Conservation (phyloP, 2,888 invertebrate species). For the Caenorhabditis panamensis region DNA sequence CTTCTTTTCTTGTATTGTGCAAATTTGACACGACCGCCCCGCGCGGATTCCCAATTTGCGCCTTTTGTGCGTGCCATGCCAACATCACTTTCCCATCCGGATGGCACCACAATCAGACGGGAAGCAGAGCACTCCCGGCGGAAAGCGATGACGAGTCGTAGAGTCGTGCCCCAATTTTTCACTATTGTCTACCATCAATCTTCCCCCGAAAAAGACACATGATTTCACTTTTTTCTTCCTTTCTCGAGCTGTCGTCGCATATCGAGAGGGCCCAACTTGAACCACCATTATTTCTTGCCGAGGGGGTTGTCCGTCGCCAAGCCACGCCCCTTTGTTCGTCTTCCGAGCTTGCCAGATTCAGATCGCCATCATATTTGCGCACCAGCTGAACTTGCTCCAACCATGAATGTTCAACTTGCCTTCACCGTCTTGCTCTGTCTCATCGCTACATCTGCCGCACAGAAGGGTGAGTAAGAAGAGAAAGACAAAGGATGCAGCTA, state of each 20-base stretch:
- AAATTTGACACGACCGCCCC: slow-evolving; percentile 30
- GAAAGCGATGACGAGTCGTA: slow-evolving; percentile 56
- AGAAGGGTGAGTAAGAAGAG: slow-evolving; percentile 45
- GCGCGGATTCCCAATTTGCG: slow-evolving; percentile 59
- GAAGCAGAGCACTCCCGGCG: slow-evolving; percentile 32
- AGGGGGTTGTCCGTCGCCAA: slow-evolving; percentile 39
- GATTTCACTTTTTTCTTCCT: slow-evolving; percentile 48
- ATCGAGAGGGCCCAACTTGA: slow-evolving; percentile 40
- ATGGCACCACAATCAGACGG: slow-evolving; percentile 44
- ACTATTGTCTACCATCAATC: slow-evolving; percentile 60
- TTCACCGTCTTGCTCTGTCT: slow-evolving; percentile 55
- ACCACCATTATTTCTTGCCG: slow-evolving; percentile 46
- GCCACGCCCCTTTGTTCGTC: slow-evolving; percentile 45
- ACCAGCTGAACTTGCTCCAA: slow-evolving; percentile 46
- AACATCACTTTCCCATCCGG: slow-evolving; percentile 61
- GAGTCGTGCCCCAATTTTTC: slow-evolving; percentile 47
- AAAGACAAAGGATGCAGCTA: background rate
- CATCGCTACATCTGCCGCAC: slow-evolving; percentile 49
- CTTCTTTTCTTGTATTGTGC: slow-evolving; percentile 36
- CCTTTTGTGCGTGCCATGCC: slow-evolving; percentile 64
- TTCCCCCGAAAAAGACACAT: slow-evolving; percentile 47
- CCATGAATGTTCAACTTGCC: slow-evolving; percentile 55
- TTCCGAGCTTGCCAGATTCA: slow-evolving; percentile 50
- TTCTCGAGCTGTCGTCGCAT: slow-evolving; percentile 36
- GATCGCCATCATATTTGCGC: slow-evolving; percentile 52